Evolutionary conservation across 2,797 vertebrate genomes (phyloP), one percentile per base, ranked within the genome.

Genomic region (Hapalemur alaotrensis): DNA sequence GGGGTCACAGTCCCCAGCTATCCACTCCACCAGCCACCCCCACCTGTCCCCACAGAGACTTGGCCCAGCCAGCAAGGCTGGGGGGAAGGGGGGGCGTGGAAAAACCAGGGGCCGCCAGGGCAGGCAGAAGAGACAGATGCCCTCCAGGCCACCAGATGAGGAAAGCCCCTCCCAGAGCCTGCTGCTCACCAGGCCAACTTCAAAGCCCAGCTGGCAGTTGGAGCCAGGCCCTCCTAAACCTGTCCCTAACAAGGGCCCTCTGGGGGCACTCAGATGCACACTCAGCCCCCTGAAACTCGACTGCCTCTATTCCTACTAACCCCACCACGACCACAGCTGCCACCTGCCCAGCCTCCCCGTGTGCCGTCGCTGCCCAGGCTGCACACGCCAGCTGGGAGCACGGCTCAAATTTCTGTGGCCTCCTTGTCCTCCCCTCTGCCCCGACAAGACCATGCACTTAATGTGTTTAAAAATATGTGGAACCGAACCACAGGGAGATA

Each of bases 271-370:
- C 1, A 2, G 7, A 48, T 48, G 32, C 52, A 65, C 57, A 46
- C 0, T 2, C 11, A 2, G n/a, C 32, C 59, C 35, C 46, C 13
- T 9, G 83, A 35, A 79, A 79, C 23, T 23, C 0, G 0, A 23
- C 35, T 14, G 30, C 82, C 25, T 67, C 18, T 0, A 25, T 22
- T 38, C 57, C 22, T 14, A 14, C 17, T 13, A 20, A 20, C 5
- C n/a, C 38, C 0, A 43, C 84, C 17, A 35, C 0, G 2, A 41
- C 30, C 38, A 57, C 78, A 38, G 69, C n/a, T 28, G 48, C n/a
- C 35, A 41, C n/a, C 38, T 38, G 79, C 54, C 67, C 1, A 17
- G 20, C 78, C n/a, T 30, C 17, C n/a, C 48, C 48, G 1, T 0
- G 23, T 4, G 48, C 50, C 13, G 4, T 25, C 9, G 43, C 63